A percentile compares a stretch with the other conserved stretches of the same genome.
These are phyloP conservation scores for Pardosa pseudoannulata DNA, from an alignment of 2,888 invertebrate genomes.

Conservation along the genomic window DNA sequence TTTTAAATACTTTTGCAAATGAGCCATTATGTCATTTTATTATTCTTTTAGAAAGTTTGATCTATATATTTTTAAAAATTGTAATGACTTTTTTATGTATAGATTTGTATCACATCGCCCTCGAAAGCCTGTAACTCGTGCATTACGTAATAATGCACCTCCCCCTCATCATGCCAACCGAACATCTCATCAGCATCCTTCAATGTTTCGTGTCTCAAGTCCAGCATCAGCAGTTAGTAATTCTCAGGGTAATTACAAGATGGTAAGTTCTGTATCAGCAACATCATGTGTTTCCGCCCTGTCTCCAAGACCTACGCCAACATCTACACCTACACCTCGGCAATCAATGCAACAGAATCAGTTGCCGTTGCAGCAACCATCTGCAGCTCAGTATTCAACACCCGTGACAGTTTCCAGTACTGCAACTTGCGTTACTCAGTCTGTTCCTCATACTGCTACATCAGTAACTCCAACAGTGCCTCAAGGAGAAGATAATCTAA, in stretches of 20 bases:
- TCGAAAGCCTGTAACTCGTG: constrained; percentile 23
- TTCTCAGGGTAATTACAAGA: constrained; percentile 52
- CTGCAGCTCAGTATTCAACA: constrained; percentile 28
- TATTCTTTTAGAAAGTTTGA: too few species aligned
- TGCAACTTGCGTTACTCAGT: constrained; percentile 9
- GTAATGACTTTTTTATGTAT: too few species aligned
- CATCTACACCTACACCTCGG: constrained; percentile 45
- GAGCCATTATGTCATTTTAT: too few species aligned
- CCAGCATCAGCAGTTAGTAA: constrained; percentile 41
- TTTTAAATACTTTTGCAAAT: too few species aligned
- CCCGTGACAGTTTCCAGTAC: background rate
- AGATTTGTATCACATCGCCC: constrained; percentile 49
- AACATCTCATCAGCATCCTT: constrained; percentile 54
- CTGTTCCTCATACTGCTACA: constrained; percentile 29
- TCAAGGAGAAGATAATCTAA: constrained; percentile 52
- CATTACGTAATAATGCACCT: constrained; percentile 45
- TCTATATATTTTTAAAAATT: too few species aligned
- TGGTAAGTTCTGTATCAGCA: constrained; percentile 37
- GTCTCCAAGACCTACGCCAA: constrained; percentile 51
- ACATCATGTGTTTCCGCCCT: constrained; percentile 32
- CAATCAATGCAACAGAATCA: constrained; percentile 27
- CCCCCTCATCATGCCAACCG: constrained; percentile 34
- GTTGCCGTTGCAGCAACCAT: constrained; percentile 21
- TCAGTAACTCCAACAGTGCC: constrained; percentile 37
- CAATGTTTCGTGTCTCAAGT: constrained; percentile 55